Percentiles rank a stretch among this genome's conserved stretches.
phyloP scores from a whole-genome alignment of 1,140 invertebrate genomes.

The Cepaea nemoralis region DNA sequence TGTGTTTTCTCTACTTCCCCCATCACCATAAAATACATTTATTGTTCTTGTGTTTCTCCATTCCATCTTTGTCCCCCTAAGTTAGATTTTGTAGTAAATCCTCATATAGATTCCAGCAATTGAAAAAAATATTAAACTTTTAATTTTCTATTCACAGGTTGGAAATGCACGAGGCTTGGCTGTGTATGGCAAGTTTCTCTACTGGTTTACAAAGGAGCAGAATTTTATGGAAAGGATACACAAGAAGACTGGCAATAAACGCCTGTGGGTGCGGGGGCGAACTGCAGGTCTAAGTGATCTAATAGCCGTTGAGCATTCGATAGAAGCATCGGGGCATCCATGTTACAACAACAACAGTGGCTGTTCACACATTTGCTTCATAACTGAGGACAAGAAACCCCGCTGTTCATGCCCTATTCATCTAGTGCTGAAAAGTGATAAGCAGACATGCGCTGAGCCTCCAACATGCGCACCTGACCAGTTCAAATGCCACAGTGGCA shows the following conservation, averaged over 20 bases:
- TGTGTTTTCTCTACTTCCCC: too few species aligned
- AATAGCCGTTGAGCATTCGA: slow-evolving; percentile 70
- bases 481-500: slow-evolving; percentile 65
- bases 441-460: slow-evolving; percentile 64
- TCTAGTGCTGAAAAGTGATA: slow-evolving; percentile 61
- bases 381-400: slow-evolving; percentile 76
- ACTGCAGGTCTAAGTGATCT: slow-evolving; percentile 77
- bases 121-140: neutral
- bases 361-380: slow-evolving; percentile 91
- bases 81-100: too few species aligned
- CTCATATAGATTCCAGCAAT: too few species aligned
- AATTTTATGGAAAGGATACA: slow-evolving; percentile 71
- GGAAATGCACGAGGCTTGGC: slow-evolving; percentile 97
- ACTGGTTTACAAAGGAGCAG: slow-evolving; percentile 96
- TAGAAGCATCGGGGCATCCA: slow-evolving; percentile 57
- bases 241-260: slow-evolving; percentile 58
- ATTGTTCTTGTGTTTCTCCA: too few species aligned
- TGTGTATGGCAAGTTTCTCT: slow-evolving; percentile 91
- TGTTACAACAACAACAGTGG: slow-evolving; percentile 71
- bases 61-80: too few species aligned
- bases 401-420: slow-evolving; percentile 67
- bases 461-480: slow-evolving; percentile 70
- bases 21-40: too few species aligned
- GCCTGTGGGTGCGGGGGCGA: slow-evolving; percentile 70
- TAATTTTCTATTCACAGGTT: slow-evolving; percentile 62